Base-by-base conservation (phyloP, 2,113 vertebrate species). In the Phaethon lepturus region DNA sequence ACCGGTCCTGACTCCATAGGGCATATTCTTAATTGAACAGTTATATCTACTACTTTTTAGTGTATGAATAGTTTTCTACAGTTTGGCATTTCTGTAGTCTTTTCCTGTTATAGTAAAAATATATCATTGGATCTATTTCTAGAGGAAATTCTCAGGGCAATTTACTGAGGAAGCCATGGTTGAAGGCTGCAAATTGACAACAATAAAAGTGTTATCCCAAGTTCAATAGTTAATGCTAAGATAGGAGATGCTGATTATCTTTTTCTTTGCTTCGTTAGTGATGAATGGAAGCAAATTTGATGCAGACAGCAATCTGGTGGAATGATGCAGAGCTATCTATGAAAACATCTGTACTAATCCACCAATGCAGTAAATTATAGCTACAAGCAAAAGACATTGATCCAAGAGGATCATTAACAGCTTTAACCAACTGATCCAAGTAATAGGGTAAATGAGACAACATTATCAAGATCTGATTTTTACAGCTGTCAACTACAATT, bases 341-440 rank as follows among this genome's bases (percentile, higher is more conserved):
- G 95, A 96, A 98, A 98, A 98, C 94, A 98, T 97, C 97, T 98
- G 98, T 98, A 98, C 95, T 98, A 97, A 97, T 98, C 96, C 91
- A 96, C 96, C 96, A 98, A 94, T 93, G 98, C 95, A 94, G 96
- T 98, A 98, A 98, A 98, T 98, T 98, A 98, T 95, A 98, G 96
- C 92, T 98, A 95, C 98, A 97, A 98, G 98, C 97, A 95, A 97
- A 97, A 96, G 93, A 95, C 98, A 98, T 98, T 98, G 98, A 98
- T 98, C 97, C 98, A 98, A 95, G 74, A 97, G 97, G 95, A 98
- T 98, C 98, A 97, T 98, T 98, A 98, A 97, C 94, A 95, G 96
- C 97, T 98, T 98, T 98, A 98, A 97, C 95, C 97, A 98, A 96
- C 93, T 98, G 98, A 98, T 97, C 97, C 96, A 98, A 98, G 96